Evolutionary conservation across 2,113 vertebrate genomes (phyloP), one percentile per base, ranked within the genome.

Genomic region (Girardinichthys multiradiatus): DNA sequence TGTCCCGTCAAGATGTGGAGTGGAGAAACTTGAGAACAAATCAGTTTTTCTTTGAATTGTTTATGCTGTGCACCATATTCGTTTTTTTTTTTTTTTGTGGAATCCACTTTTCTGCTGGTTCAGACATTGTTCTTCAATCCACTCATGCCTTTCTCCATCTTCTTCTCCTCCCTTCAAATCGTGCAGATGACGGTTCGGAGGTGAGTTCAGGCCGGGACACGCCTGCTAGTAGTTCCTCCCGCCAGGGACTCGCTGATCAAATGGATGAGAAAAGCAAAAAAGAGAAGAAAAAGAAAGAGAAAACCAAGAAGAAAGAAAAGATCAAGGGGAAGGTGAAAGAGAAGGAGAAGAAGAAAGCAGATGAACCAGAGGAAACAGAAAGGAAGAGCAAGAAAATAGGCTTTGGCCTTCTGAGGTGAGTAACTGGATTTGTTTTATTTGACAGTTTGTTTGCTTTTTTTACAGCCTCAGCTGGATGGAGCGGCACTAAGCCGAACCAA

Each of bases 331-430:
- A 97, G 76, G 87, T 79, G 21, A 98, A 97, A 83, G 92, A 90
- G 13, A 98, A 96, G 72, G 96, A 95, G 69, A 97, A 96, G 80
- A 97, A 97, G 92, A 96, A 91, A 79, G 91, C 93, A 30, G 97
- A 96, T 63, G 96, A 97, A 71, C 92, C 79, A 4, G 96, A 97
- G 77, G 97, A 98, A 39, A 88, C 90, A 0, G 97, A 97, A 68
- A 97, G 95, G 89, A 98, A 96, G 92, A 94, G 92, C 27, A 97
- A 97, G 91, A 98, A 95, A 92, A 97, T 95, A 63, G 95, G 96
- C 17, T 96, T 99, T 17, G 95, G 94, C 8, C 95, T 97, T 87
- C 90, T 98, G 80, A 97, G 98, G 97, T 97, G 74, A 77, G 87
- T 68, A 5, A 29, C 68, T 33, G 35, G 48, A 29, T 69, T 3